Conservation (phyloP, 2,113 vertebrate species). For the Cygnus atratus region DNA sequence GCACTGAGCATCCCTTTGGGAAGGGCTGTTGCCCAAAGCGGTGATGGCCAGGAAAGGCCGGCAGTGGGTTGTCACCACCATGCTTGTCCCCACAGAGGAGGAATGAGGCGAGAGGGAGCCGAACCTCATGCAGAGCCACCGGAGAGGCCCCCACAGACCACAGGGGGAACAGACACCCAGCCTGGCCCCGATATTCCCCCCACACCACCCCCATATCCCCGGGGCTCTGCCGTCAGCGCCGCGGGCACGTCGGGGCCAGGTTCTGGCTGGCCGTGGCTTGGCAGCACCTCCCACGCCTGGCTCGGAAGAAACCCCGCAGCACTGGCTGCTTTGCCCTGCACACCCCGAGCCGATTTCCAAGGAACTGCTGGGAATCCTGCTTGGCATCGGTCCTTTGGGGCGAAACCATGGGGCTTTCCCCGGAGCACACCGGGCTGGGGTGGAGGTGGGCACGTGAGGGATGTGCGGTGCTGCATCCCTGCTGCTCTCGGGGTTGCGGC, state of each 20-base stretch:
- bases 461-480: rapidly evolving
- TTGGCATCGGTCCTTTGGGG: rapidly evolving
- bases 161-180: rapidly evolving
- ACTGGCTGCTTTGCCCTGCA: background rate
- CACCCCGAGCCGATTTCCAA: background rate
- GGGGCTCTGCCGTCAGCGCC: background rate
- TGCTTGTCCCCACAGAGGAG: background rate
- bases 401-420: background rate
- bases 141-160: background rate
- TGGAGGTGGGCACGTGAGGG: background rate
- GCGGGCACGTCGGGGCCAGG: background rate
- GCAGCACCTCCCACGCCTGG: background rate
- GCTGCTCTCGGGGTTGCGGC: background rate
- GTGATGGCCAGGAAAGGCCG: background rate
- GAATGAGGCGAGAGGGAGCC: background rate
- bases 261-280: background rate
- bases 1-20: background rate
- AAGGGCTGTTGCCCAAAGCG: background rate
- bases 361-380: background rate
- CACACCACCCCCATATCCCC: rapidly evolving
- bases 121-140: background rate
- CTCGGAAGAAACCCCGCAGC: background rate
- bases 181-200: too few relatives aligned
- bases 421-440: background rate
- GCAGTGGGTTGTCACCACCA: background rate